Conservation (phyloP, 2,113 vertebrate genomes). For the Galbula dea region DNA sequence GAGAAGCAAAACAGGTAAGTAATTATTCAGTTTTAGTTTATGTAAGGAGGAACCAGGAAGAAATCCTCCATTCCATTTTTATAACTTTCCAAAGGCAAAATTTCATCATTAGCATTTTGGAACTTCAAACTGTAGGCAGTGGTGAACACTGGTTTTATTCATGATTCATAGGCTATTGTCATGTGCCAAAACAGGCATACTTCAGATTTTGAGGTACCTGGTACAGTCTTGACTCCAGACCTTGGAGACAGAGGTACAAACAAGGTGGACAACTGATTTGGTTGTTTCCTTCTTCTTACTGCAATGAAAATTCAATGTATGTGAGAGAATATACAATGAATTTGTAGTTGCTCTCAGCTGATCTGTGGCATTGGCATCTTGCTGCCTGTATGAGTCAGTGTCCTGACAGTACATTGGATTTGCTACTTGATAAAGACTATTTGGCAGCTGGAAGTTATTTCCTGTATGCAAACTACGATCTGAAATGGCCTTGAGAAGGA, state of each 20-base stretch:
- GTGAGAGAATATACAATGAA: background rate
- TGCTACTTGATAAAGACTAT: background rate
- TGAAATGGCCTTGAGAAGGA: background rate
- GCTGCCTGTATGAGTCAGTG: background rate
- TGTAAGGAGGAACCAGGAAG: background rate
- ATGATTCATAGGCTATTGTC: background rate
- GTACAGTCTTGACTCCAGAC: background rate
- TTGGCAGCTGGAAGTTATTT: background rate
- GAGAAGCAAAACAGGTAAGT: slow-evolving; percentile 81
- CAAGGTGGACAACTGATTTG: background rate
- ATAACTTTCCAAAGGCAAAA: background rate
- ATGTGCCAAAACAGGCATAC: background rate
- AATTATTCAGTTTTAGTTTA: background rate
- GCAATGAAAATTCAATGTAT: background rate
- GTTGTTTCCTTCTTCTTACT: background rate
- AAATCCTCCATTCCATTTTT: background rate
- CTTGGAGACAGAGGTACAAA: background rate
- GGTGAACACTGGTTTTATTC: background rate
- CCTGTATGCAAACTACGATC: background rate
- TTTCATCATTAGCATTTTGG: background rate
- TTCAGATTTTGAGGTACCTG: background rate
- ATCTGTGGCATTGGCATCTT: background rate
- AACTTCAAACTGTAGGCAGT: background rate
- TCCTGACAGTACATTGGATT: background rate
- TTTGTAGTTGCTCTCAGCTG: background rate